Conservation (phyloP, 92 coral and sea anemone genomes). For the Actinostola sp. region DNA sequence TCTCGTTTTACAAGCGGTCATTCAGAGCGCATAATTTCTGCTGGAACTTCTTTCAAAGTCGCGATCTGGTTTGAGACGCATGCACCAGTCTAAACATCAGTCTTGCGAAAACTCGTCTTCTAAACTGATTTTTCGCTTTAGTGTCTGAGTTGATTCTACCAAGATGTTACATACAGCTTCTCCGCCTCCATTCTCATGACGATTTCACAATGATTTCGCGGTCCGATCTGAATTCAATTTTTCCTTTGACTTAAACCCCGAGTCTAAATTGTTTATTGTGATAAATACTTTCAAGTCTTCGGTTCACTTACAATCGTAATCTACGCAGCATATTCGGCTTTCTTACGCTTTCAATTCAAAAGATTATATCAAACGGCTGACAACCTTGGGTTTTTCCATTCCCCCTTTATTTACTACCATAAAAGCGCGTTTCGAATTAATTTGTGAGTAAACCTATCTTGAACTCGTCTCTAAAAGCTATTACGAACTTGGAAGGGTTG, state of each 20-base stretch:
- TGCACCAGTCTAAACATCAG: background rate
- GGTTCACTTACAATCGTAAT: background rate
- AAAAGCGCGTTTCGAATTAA: conserved; percentile 15
- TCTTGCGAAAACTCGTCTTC: background rate
- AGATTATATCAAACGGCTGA: conserved; percentile 15
- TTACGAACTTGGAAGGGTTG: conserved; percentile 34
- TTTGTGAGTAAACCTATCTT: conserved; percentile 45
- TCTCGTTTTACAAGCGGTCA: conserved; percentile 14
- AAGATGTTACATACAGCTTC: conserved; percentile 1
- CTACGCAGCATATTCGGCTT: background rate
- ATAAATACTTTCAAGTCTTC: background rate
- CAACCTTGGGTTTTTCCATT: conserved; percentile 5
- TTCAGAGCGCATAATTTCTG: background rate
- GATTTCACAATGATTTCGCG: conserved; percentile 15
- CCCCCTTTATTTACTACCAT: conserved; percentile 26
- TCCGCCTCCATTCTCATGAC: conserved; percentile 30
- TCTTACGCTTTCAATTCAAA: conserved; percentile 3
- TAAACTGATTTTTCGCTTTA: conserved; percentile 10
- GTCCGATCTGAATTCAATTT: background rate
- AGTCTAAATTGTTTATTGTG: background rate
- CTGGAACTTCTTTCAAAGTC: background rate
- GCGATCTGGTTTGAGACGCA: background rate
- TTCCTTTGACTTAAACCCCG: background rate
- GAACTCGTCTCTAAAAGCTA: conserved; percentile 48
- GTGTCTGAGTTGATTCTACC: background rate